A percentile compares a stretch with the other conserved stretches of the same genome.
These are phyloP conservation scores for Uropsilus gracilis DNA, from an alignment of 2,113 vertebrate species.

Conservation along the genomic window DNA sequence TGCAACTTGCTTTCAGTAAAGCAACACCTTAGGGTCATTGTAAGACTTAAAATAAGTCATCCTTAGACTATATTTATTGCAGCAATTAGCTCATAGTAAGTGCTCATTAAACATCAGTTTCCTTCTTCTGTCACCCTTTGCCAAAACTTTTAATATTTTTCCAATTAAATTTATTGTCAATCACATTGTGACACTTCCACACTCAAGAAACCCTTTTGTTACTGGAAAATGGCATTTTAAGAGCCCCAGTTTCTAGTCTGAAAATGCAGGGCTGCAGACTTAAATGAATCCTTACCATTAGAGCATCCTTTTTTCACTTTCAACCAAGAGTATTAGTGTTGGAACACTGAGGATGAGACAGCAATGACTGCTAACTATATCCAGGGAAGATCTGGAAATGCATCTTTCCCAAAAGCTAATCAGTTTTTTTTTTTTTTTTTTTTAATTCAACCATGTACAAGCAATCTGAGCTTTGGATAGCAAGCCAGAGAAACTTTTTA, in stretches of 20 bases:
- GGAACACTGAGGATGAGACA: background rate
- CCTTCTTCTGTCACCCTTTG: background rate
- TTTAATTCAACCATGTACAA: background rate
- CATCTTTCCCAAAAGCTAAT: background rate
- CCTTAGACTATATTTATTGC: background rate
- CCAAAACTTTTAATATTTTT: conserved; percentile 57
- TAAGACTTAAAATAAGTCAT: background rate
- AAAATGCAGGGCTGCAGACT: conserved; percentile 3
- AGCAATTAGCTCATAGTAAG: conserved; percentile 58
- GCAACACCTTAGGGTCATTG: background rate
- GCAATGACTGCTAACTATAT: background rate
- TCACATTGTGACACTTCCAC: conserved; percentile 22
- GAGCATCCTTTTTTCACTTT: background rate
- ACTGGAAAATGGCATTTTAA: conserved; percentile 60
- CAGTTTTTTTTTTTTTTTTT: background rate
- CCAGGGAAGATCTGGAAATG: background rate
- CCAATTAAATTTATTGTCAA: conserved; percentile 53
- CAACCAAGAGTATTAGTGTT: background rate
- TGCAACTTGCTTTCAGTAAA: conserved; percentile 56
- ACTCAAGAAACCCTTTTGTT: conserved; percentile 20
- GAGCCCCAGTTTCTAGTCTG: conserved; percentile 11
- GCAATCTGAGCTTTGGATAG: background rate
- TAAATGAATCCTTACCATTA: conserved; percentile 42
- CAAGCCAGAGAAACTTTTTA: background rate
- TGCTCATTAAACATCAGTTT: conserved; percentile 38